These are phyloP conservation scores for Folsomia candida DNA, from an alignment of 2,888 invertebrate species.

Conservation along the genomic window DNA sequence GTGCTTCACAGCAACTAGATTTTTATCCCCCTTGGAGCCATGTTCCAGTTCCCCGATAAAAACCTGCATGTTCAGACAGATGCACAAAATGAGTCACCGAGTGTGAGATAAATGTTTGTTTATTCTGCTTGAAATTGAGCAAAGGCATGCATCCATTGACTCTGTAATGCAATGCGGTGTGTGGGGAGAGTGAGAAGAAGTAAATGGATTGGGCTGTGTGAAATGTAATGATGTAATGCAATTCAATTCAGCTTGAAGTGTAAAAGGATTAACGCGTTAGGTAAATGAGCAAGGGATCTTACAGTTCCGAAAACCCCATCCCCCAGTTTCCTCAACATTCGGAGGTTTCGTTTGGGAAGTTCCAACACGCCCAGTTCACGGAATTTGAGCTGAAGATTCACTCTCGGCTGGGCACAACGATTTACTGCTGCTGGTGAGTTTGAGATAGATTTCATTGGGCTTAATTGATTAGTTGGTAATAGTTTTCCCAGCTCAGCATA, in stretches of 20 bases:
- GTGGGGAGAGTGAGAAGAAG: background rate
- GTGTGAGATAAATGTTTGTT: background rate
- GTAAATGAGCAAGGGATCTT: constrained; percentile 54
- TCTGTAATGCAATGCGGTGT: constrained; percentile 20
- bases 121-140: too few species aligned
- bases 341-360: constrained; percentile 76
- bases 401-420: constrained; percentile 20
- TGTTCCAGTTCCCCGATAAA: constrained; percentile 50
- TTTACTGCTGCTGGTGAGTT: constrained; percentile 46
- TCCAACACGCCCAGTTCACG: constrained; percentile 64
- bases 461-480: constrained; percentile 47
- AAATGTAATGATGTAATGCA: background rate
- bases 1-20: constrained; percentile 83
- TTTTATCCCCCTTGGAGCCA: constrained; percentile 55
- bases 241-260: constrained; percentile 18
- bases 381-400: constrained; percentile 46
- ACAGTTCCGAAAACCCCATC: constrained; percentile 88
- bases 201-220: background rate
- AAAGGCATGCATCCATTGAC: too few species aligned
- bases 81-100: too few species aligned
- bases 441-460: constrained; percentile 48
- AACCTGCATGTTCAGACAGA: constrained; percentile 35
- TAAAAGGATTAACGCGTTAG: constrained; percentile 42
- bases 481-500: constrained; percentile 49
- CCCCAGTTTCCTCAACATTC: constrained; percentile 82